phyloP scores from a whole-genome alignment of 2,113 vertebrate genomes.

The Ophthalmolycus amberensis region DNA sequence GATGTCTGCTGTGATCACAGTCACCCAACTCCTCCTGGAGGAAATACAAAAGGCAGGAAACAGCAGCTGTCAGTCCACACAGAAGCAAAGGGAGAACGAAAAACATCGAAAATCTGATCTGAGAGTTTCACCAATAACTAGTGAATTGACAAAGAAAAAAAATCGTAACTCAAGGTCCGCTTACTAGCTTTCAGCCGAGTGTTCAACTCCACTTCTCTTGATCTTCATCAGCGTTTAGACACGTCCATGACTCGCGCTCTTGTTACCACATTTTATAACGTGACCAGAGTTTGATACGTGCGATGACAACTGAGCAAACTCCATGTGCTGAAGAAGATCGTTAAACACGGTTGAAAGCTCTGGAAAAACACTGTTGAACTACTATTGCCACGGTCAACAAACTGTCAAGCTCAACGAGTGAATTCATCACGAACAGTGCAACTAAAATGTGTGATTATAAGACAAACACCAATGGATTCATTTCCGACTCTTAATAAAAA shows the following conservation, averaged over 20 bases:
- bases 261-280: background rate
- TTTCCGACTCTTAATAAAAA: background rate
- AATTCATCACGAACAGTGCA: background rate
- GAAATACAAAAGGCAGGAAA: background rate
- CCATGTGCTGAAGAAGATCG: background rate
- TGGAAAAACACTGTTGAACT: background rate
- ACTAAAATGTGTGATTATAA: background rate
- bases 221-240: background rate
- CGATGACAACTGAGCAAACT: background rate
- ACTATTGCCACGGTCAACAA: background rate
- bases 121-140: background rate
- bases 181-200: background rate
- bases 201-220: background rate
- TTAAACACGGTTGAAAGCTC: background rate
- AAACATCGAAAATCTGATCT: background rate
- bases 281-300: background rate
- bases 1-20: slow-evolving; percentile 23
- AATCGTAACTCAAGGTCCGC: background rate
- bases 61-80: background rate
- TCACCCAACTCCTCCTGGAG: background rate
- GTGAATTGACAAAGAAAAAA: background rate
- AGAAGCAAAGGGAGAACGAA: background rate
- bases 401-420: background rate
- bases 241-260: background rate
- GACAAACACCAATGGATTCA: too few species aligned